phyloP scores from a whole-genome alignment of 2,797 vertebrate genomes.

The Hylomyscus alleni region DNA sequence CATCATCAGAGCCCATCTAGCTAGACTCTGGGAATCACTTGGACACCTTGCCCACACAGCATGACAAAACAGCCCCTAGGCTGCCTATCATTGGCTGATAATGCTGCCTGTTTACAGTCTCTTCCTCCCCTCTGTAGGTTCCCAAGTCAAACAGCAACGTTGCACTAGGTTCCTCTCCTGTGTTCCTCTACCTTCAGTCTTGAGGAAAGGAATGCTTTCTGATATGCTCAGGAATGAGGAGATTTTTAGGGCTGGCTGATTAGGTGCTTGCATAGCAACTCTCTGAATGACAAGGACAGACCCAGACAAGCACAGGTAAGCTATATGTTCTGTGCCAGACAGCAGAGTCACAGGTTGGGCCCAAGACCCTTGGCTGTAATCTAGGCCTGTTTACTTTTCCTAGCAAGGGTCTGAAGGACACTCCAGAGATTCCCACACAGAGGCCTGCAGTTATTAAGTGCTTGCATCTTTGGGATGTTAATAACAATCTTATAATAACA shows the following conservation, averaged over 20 bases:
- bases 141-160: not conserved
- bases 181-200: fast-evolving
- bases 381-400: not conserved
- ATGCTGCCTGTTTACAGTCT: not conserved
- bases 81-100: not conserved
- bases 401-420: not conserved
- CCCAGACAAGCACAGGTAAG: not conserved
- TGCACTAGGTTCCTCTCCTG: not conserved
- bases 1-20: not conserved
- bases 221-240: not conserved
- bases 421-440: not conserved
- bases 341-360: not conserved
- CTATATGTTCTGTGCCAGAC: not conserved
- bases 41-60: not conserved
- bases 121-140: not conserved
- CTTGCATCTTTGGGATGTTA: not conserved
- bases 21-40: not conserved
- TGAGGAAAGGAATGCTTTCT: constrained; percentile 14
- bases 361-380: not conserved
- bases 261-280: not conserved
- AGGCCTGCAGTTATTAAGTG: not conserved
- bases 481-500: not conserved
- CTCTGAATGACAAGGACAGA: not conserved
- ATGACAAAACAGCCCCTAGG: not conserved
- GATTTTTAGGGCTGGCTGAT: not conserved